A percentile compares a stretch with the other conserved stretches of the same genome.
phyloP scores from a whole-genome alignment of 1,140 invertebrate genomes.

The Lanistes nyassanus region DNA sequence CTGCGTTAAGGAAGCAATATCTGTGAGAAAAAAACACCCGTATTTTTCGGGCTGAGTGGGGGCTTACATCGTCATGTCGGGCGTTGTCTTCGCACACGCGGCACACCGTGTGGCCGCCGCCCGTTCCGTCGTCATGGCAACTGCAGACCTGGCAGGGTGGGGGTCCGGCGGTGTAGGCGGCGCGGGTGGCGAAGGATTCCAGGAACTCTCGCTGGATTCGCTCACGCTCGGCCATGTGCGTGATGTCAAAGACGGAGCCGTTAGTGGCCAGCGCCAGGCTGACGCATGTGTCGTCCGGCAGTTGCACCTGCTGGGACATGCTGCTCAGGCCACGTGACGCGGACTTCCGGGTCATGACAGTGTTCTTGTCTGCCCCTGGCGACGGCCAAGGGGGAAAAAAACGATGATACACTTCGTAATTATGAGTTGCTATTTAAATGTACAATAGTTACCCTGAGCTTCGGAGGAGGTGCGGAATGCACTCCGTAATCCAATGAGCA shows the following conservation, averaged over 20 bases:
- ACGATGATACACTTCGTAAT: too few relatives aligned
- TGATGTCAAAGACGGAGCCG: conserved; percentile 72
- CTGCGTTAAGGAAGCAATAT: too few relatives aligned
- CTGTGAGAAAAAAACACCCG: too few relatives aligned
- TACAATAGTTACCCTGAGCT: too few relatives aligned
- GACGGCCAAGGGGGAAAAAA: too few relatives aligned
- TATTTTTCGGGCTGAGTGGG: too few relatives aligned
- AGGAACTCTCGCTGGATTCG: conserved; percentile 24
- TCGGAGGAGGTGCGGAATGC: too few relatives aligned
- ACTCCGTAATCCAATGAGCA: too few relatives aligned
- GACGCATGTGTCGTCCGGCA: conserved; percentile 79
- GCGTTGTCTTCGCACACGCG: conserved; percentile 48
- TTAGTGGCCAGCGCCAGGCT: conserved; percentile 85
- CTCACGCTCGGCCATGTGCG: conserved; percentile 31
- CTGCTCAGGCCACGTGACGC: conserved; percentile 77
- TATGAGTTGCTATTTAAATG: too few relatives aligned
- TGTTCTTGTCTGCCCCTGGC: conserved; percentile 76
- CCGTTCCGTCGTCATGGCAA: conserved; percentile 71
- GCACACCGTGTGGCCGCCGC: conserved; percentile 65
- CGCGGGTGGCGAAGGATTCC: conserved; percentile 74
- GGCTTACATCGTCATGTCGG: not conserved
- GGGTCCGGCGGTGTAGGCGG: conserved; percentile 74
- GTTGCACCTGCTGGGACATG: conserved; percentile 76
- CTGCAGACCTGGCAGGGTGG: conserved; percentile 78
- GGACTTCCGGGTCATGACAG: conserved; percentile 80